Evolutionary conservation across 2,797 vertebrate genomes (phyloP).

Genomic region (Dermochelys coriacea): DNA sequence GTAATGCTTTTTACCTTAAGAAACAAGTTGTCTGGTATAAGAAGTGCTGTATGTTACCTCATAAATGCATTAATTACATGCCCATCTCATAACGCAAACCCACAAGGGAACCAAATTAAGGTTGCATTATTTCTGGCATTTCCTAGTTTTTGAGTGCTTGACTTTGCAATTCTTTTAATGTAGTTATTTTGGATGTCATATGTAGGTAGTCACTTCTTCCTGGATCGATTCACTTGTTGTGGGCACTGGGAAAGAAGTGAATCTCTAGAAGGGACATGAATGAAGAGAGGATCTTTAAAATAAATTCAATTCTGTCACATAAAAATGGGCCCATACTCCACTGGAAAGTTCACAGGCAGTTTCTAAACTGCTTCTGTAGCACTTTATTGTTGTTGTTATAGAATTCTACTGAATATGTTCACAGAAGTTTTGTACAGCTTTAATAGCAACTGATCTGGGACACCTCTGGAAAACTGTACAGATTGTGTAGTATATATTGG

Average conservation of each 20-base stretch:
- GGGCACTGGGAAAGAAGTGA: neutral
- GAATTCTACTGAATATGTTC: neutral
- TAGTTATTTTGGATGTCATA: neutral
- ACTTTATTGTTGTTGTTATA: neutral
- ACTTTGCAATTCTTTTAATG: neutral
- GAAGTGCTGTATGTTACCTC: too few relatives aligned
- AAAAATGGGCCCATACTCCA: neutral
- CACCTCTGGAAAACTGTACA: neutral
- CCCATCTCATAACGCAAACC: too few relatives aligned
- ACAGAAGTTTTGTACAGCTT: neutral
- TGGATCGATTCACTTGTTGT: neutral
- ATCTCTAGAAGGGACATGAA: neutral
- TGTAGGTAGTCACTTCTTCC: neutral
- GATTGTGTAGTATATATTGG: rapidly evolving
- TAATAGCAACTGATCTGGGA: neutral
- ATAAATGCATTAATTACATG: too few relatives aligned
- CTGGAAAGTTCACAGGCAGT: neutral
- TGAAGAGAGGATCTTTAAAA: neutral
- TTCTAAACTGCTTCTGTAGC: neutral
- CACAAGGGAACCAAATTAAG: neutral
- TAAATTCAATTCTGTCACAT: neutral
- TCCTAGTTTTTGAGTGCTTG: neutral
- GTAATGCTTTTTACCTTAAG: too few relatives aligned
- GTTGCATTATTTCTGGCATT: rapidly evolving
- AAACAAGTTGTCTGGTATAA: too few relatives aligned